Percentiles rank a stretch among this genome's conserved stretches.
These are phyloP conservation scores for Stegana nigrithorax DNA, from an alignment of 2,888 invertebrate genomes.

Conservation along the genomic window DNA sequence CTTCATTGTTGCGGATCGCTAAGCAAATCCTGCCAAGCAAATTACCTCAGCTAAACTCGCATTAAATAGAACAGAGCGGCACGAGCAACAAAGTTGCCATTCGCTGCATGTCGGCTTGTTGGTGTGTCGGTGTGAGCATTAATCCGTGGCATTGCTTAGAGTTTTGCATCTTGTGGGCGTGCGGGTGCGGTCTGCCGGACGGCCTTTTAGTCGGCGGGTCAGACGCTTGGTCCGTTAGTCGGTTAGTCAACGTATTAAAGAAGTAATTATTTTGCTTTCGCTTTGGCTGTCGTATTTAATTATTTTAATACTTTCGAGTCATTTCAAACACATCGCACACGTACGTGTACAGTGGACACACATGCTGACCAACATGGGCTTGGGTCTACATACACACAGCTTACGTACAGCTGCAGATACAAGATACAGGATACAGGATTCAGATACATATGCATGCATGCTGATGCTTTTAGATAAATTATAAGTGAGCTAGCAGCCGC, in stretches of 20 bases:
- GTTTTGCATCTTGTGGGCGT: constrained; percentile 10
- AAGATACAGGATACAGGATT: not conserved
- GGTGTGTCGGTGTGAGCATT: too few relatives aligned
- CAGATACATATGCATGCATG: too few relatives aligned
- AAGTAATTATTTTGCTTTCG: constrained; percentile 32
- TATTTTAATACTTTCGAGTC: constrained; percentile 26
- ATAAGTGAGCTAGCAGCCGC: too few relatives aligned
- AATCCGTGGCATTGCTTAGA: too few relatives aligned
- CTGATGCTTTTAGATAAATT: too few relatives aligned
- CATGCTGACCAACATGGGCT: not conserved
- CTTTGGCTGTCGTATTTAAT: constrained; percentile 32
- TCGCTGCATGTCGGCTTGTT: too few relatives aligned
- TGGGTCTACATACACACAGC: not conserved
- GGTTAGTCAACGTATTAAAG: constrained; percentile 27
- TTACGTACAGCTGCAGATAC: not conserved
- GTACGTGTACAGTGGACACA: not conserved
- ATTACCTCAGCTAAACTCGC: not conserved
- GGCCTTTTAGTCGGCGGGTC: too few relatives aligned
- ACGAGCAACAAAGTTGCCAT: not conserved
- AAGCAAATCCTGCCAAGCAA: too few relatives aligned
- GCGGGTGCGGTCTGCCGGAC: too few relatives aligned
- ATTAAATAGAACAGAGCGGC: not conserved
- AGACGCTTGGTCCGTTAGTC: too few relatives aligned
- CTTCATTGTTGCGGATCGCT: too few relatives aligned
- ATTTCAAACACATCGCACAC: not conserved